Evolutionary conservation across 2,888 invertebrate species (phyloP).

Genomic region (Netelia fuscicornis): DNA sequence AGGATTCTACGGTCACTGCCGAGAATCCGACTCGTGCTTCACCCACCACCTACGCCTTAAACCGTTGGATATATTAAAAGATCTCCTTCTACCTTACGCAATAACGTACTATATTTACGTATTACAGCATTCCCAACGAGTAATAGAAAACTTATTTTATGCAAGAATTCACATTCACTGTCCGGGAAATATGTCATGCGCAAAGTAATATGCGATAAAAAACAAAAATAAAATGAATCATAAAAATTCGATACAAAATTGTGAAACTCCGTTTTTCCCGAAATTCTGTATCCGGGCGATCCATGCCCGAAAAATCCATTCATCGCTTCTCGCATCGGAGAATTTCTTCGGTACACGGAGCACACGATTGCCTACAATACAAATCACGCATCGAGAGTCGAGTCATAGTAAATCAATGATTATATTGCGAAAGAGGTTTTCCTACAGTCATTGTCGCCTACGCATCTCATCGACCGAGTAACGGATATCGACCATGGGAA

Average conservation of each 20-base stretch:
- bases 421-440: slow-evolving; percentile 49
- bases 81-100: background rate
- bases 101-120: background rate
- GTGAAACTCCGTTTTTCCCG: background rate
- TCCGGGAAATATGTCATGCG: background rate
- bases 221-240: no score
- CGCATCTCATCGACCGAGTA: slow-evolving; percentile 30
- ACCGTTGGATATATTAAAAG: slow-evolving; percentile 9
- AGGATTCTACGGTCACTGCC: slow-evolving; percentile 7
- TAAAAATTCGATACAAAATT: background rate
- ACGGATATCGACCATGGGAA: slow-evolving; percentile 59
- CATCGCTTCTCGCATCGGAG: slow-evolving; percentile 1
- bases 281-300: background rate
- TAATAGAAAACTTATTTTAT: slow-evolving; percentile 3
- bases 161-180: background rate
- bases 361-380: background rate
- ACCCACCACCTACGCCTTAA: background rate
- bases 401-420: slow-evolving; percentile 61
- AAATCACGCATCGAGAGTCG: slow-evolving; percentile 13
- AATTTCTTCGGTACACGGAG: background rate
- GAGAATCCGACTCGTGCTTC: background rate
- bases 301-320: background rate
- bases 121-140: background rate
- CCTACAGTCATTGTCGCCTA: slow-evolving; percentile 52
- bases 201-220: background rate